These are phyloP conservation scores for Desmophyllum pertusum DNA, from an alignment of 92 coral and sea anemone genomes.

Conservation along the genomic window DNA sequence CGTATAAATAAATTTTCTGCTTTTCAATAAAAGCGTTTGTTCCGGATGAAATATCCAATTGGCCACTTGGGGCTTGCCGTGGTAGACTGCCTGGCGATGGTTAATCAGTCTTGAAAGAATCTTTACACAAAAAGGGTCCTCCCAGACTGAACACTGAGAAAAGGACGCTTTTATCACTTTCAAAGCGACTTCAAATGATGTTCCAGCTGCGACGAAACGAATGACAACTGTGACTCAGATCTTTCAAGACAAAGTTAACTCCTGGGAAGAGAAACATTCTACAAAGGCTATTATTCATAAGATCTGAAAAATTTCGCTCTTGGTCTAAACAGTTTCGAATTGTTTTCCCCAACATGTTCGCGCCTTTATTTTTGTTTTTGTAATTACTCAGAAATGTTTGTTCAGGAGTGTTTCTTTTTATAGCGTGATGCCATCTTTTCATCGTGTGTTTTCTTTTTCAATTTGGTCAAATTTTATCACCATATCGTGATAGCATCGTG, in stretches of 20 bases:
- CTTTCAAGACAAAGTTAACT: not conserved
- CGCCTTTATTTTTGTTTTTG: slow-evolving; percentile 9
- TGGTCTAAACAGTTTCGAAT: not conserved
- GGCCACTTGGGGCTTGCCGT: slow-evolving; percentile 21
- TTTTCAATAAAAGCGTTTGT: not conserved
- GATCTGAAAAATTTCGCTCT: not conserved
- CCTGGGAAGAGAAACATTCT: not conserved
- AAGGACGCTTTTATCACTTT: not conserved
- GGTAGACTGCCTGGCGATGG: slow-evolving; percentile 45
- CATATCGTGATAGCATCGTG: slow-evolving; percentile 24
- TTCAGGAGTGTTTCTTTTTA: slow-evolving; percentile 38
- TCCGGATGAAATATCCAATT: not conserved
- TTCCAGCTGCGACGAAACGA: not conserved
- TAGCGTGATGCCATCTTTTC: slow-evolving; percentile 9
- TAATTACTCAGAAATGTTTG: slow-evolving; percentile 26
- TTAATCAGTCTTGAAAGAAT: slow-evolving; percentile 30
- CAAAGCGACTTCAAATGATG: not conserved
- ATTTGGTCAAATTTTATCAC: slow-evolving; percentile 23
- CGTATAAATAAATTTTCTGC: not conserved
- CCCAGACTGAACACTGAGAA: not conserved
- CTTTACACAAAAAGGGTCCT: not conserved
- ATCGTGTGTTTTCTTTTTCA: slow-evolving; percentile 33
- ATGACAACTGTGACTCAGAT: not conserved
- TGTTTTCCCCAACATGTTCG: slow-evolving; percentile 24
- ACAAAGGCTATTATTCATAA: not conserved